Percentiles rank a stretch among this genome's conserved stretches.
phyloP scores from a whole-genome alignment of 2,113 vertebrate genomes.

The Rhea americana region DNA sequence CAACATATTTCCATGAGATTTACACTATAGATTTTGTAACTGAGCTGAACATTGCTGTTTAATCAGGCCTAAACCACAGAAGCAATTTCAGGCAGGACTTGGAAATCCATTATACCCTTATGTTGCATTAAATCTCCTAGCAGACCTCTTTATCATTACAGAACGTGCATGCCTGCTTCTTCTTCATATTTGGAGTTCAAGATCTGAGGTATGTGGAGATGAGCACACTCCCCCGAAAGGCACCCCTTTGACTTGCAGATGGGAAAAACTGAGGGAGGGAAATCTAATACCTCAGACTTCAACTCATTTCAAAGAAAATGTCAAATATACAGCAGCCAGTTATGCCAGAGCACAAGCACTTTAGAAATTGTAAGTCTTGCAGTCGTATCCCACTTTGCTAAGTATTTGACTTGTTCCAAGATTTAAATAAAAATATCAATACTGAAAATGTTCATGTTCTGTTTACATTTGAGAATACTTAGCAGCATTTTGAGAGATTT shows the following conservation, averaged over 20 bases:
- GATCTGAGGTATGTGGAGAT: background rate
- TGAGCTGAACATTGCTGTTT: background rate
- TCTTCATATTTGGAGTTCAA: accelerated
- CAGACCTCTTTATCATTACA: background rate
- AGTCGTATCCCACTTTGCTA: background rate
- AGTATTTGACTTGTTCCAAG: background rate
- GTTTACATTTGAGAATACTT: conserved; percentile 21
- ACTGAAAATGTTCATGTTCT: background rate
- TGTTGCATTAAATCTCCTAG: background rate
- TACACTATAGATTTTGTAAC: background rate
- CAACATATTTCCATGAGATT: background rate
- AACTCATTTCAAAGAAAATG: background rate
- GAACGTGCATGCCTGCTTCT: background rate
- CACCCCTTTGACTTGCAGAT: background rate
- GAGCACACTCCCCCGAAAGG: background rate
- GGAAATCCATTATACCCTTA: background rate
- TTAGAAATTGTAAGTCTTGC: background rate
- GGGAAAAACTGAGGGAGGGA: background rate
- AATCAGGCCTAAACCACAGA: background rate
- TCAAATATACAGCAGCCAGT: background rate
- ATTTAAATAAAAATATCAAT: background rate
- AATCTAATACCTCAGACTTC: background rate
- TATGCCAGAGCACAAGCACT: background rate
- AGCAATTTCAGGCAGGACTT: background rate
- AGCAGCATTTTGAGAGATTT: conserved; percentile 6